Percentiles rank a stretch among this genome's conserved stretches.
Conservation (phyloP, 1,140 invertebrate species). For the Drosophila erecta region DNA sequence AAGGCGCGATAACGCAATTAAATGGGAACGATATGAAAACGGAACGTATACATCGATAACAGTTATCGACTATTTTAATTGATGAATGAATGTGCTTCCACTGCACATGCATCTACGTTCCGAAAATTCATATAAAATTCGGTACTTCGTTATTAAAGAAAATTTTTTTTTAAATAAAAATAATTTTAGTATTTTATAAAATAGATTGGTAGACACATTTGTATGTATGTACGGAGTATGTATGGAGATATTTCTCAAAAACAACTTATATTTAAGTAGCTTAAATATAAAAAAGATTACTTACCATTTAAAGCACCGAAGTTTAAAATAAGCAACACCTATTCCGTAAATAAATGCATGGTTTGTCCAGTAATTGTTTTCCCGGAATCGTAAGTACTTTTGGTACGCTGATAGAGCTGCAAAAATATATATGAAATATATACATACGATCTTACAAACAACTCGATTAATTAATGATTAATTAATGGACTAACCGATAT, state of each 20-base stretch:
- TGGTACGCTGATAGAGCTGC: conserved; percentile 97
- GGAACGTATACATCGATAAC: neutral
- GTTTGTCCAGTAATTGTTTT: conserved; percentile 95
- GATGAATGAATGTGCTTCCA: neutral
- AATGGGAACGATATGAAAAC: neutral
- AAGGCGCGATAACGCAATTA: conserved; percentile 10
- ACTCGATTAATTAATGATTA: too few species aligned
- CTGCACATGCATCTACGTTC: neutral
- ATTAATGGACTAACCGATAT: too few species aligned
- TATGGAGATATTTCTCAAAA: too few species aligned
- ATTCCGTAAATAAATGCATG: conserved; percentile 96
- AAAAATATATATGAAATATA: conserved; percentile 21
- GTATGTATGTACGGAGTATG: too few species aligned
- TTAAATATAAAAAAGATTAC: conserved; percentile 64
- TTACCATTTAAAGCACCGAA: conserved; percentile 97
- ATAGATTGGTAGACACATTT: too few species aligned
- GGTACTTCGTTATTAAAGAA: too few species aligned
- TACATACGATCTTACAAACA: neutral
- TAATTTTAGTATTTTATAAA: too few species aligned
- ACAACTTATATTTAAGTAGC: too few species aligned
- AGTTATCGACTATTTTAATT: conserved; percentile 2
- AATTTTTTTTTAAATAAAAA: too few species aligned
- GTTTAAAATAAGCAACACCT: conserved; percentile 97
- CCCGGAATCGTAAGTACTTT: conserved; percentile 92
- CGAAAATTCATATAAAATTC: neutral